A percentile compares a stretch with the other conserved stretches of the same genome.
Conservation (phyloP, 2,113 vertebrate species). For the Nothobranchius kuhntae region DNA sequence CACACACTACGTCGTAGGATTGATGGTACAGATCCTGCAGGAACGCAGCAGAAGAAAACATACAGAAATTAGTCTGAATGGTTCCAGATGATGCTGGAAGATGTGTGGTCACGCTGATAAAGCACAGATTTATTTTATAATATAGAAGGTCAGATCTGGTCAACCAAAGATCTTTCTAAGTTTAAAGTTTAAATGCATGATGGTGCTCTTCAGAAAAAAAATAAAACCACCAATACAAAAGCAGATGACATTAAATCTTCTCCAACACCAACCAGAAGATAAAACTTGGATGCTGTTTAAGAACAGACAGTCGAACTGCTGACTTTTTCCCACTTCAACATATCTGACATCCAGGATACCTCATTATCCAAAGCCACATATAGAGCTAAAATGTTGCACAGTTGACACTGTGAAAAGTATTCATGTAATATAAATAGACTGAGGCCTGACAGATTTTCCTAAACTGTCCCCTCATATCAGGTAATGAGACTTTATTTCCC, state of each 20-base stretch:
- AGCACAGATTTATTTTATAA: neutral
- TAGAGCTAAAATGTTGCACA: neutral
- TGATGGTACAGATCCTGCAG: slow-evolving; percentile 95
- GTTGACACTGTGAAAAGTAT: slow-evolving; percentile 2
- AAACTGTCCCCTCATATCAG: too few relatives aligned
- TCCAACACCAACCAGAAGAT: slow-evolving; percentile 12
- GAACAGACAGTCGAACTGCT: slow-evolving; percentile 12
- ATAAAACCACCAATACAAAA: neutral
- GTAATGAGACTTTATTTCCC: too few relatives aligned
- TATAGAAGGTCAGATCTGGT: neutral
- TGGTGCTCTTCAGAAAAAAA: neutral
- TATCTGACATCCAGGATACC: neutral
- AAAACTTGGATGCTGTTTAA: slow-evolving; percentile 22
- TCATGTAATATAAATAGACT: slow-evolving; percentile 1
- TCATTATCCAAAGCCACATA: neutral
- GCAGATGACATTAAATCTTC: slow-evolving; percentile 1
- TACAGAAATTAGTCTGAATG: slow-evolving; percentile 12
- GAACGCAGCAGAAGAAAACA: slow-evolving; percentile 12
- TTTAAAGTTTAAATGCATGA: neutral
- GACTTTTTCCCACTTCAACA: slow-evolving; percentile 16
- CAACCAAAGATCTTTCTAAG: neutral
- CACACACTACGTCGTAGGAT: slow-evolving; percentile 95
- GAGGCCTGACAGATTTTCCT: neutral
- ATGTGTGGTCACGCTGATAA: neutral
- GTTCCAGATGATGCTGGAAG: neutral